These are phyloP conservation scores for Archips xylosteana DNA, from an alignment of 2,888 invertebrate species.

Conservation along the genomic window DNA sequence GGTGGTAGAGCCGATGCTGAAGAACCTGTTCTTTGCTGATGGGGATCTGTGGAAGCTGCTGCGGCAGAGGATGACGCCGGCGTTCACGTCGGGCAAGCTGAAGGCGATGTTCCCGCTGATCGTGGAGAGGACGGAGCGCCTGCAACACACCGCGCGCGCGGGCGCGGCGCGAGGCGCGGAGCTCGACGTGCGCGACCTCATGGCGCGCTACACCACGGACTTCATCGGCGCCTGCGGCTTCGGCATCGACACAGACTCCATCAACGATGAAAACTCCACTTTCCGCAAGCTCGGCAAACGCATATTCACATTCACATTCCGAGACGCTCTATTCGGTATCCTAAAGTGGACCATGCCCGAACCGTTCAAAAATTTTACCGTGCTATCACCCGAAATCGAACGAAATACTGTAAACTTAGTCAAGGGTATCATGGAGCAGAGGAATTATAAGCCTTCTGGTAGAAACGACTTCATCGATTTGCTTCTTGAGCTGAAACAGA, in stretches of 20 bases:
- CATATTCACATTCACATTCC: conserved; percentile 24
- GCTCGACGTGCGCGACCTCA: too few species aligned
- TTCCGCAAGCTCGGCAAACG: conserved; percentile 51
- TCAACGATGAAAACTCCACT: conserved; percentile 57
- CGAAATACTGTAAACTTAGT: conserved; percentile 10
- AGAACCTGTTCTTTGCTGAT: conserved; percentile 60
- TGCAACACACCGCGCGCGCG: too few species aligned
- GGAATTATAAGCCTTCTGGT: conserved; percentile 60
- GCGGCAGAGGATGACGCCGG: neutral
- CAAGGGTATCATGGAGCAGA: conserved; percentile 57
- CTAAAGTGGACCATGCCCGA: neutral
- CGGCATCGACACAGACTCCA: neutral
- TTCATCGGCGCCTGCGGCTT: conserved; percentile 4
- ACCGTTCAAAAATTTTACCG: neutral
- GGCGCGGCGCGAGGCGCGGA: too few species aligned
- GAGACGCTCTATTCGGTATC: neutral
- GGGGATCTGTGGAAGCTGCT: too few species aligned
- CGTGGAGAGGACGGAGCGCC: too few species aligned
- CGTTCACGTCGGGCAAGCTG: too few species aligned
- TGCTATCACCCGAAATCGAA: conserved; percentile 5
- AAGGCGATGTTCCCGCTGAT: too few species aligned
- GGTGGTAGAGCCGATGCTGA: conserved; percentile 56
- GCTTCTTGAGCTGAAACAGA: conserved; percentile 53
- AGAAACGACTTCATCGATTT: conserved; percentile 52
- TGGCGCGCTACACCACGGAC: too few species aligned